Evolutionary conservation across 2,888 invertebrate species (phyloP), one percentile per base, ranked within the genome.

Genomic region (Agrotis exclamationis): DNA sequence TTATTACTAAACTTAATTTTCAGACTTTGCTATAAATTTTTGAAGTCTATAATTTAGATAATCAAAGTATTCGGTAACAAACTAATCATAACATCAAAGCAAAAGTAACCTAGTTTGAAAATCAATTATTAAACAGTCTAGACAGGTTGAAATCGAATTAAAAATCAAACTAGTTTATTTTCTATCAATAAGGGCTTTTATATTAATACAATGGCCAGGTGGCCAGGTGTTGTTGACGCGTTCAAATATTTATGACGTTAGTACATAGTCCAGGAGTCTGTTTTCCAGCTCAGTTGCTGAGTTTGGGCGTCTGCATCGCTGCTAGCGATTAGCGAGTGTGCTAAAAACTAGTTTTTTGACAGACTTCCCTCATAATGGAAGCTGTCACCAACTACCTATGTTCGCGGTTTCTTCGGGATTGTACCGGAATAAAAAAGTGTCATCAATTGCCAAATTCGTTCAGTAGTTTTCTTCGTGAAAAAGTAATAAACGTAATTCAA

Each of bases 211-310:
- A 39, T 11, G 11, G 39, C 33, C 20, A 39, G 39, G 39, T 39
- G 2, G 22, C 59, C 76, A 76, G 57, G 73, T 81, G 77, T 63
- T 75, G 62, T 76, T 69, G 67, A 63, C 68, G 59, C 50, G 53
- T 63, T 57, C 65, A 74, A 81, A 76, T 76, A 75, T 54, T 45
- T 24, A 56, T 82, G 74, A 85, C 80, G 83, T 84, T 82, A 82
- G 59, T 20, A 67, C 70, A 72, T 79, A 80, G 82, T 80, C 74
- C 79, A 79, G 74, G 69, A 64, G 77, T 80, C 73, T 74, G 76
- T 83, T 87, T 86, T 86, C 76, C 84, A 77, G 77, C 72, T 78
- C 71, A 84, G 86, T 86, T 85, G 83, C 64, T 66, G 79, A 68
- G 73, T 74, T 56, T 33, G n/a, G 6, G n/a, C 33, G n/a, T 56